phyloP scores from a whole-genome alignment of 2,797 vertebrate genomes.

The Cephalopachus bancanus region DNA sequence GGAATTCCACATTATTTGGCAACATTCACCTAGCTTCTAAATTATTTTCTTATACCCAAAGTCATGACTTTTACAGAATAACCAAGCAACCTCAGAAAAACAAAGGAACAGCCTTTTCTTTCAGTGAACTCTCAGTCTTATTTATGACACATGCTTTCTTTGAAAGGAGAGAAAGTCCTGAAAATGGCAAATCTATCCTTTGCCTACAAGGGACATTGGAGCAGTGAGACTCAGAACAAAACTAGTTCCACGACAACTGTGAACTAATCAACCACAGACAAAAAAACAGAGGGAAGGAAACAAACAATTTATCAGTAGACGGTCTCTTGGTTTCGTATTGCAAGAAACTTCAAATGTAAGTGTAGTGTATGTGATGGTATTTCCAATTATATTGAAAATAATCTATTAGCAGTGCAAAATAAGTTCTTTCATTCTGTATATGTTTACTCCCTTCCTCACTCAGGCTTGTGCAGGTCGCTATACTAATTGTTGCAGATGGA shows the following conservation, averaged over 20 bases:
- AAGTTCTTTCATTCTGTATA: constrained; percentile 2
- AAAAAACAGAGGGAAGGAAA: constrained; percentile 1
- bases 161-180: constrained; percentile 41
- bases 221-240: constrained; percentile 12
- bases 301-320: not conserved
- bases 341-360: not conserved
- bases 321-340: not conserved
- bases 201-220: not conserved
- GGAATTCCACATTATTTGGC: not conserved
- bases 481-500: not conserved
- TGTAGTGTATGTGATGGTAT: no score
- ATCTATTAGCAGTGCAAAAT: not conserved
- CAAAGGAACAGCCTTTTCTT: not conserved
- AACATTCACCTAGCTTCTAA: not conserved
- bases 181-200: not conserved
- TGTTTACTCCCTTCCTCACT: not conserved
- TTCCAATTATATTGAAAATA: constrained; percentile 20
- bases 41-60: constrained; percentile 18
- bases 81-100: constrained; percentile 34
- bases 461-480: not conserved
- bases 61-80: not conserved
- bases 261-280: constrained; percentile 7
- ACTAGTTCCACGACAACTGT: not conserved
- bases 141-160: constrained; percentile 24
- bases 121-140: not conserved